phyloP scores from a whole-genome alignment of 2,113 vertebrate genomes.

The Sinocyclocheilus anshuiensis region DNA sequence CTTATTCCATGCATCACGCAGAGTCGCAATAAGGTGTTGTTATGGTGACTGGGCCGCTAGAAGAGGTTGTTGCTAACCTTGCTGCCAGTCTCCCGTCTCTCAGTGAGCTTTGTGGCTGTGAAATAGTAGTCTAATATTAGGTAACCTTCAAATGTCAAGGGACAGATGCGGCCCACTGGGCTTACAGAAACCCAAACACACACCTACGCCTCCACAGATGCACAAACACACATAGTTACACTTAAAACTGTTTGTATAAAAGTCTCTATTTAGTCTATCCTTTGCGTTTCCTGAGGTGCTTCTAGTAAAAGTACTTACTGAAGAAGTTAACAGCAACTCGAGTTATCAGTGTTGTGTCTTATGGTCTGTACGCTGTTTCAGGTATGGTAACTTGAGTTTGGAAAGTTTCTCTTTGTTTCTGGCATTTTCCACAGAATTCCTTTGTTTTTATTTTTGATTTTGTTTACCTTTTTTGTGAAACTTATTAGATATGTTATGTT shows the following conservation, averaged over 20 bases:
- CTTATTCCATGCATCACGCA: conserved; percentile 36
- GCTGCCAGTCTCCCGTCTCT: neutral
- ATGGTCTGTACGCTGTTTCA: neutral
- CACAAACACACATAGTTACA: conserved; percentile 22
- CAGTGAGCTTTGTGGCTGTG: conserved; percentile 38
- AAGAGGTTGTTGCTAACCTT: conserved; percentile 48
- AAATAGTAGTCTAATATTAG: conserved; percentile 47
- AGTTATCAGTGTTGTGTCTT: conserved; percentile 27
- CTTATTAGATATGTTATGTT: neutral
- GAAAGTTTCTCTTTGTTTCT: neutral
- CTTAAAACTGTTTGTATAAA: conserved; percentile 25
- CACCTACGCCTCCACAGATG: conserved; percentile 41
- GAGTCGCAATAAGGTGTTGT: conserved; percentile 54
- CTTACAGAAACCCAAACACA: conserved; percentile 41
- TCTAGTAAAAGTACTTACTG: neutral
- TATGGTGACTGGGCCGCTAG: conserved; percentile 54
- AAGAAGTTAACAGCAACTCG: neutral
- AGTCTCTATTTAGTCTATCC: neutral
- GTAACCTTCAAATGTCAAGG: conserved; percentile 63
- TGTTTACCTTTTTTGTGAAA: neutral
- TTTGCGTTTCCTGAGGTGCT: neutral
- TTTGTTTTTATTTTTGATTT: neutral
- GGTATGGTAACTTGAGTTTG: neutral
- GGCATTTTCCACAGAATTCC: neutral
- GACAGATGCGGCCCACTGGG: conserved; percentile 8